These are phyloP conservation scores for Pluvianellus socialis DNA, from an alignment of 2,113 vertebrate genomes.

Conservation along the genomic window DNA sequence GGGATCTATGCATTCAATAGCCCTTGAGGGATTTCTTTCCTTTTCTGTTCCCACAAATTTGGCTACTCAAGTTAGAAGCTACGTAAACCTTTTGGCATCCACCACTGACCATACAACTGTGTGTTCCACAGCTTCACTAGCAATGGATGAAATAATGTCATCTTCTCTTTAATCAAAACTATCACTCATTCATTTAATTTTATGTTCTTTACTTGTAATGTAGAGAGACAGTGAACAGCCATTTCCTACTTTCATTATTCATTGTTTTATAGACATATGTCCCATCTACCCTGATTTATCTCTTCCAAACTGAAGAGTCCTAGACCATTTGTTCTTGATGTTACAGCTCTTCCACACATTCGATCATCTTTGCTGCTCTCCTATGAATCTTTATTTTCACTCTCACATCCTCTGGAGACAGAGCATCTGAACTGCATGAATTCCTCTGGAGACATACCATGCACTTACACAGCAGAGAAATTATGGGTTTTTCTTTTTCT, in stretches of 20 bases:
- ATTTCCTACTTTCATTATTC: not conserved
- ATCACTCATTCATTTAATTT: not conserved
- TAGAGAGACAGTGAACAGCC: not conserved
- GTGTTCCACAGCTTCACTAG: not conserved
- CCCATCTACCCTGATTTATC: not conserved
- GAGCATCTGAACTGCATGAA: not conserved
- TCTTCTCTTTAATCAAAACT: not conserved
- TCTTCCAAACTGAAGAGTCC: not conserved
- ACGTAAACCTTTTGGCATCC: not conserved
- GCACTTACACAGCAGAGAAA: not conserved
- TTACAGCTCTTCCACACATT: not conserved
- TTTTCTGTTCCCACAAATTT: slow-evolving; percentile 1
- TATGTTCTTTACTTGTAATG: not conserved
- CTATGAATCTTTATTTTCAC: not conserved
- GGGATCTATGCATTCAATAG: not conserved
- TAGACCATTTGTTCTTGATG: not conserved
- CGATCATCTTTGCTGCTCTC: not conserved
- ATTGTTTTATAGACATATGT: not conserved
- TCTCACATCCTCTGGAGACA: not conserved
- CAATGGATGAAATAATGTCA: not conserved
- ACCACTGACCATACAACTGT: not conserved
- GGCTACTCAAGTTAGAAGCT: slow-evolving; percentile 1
- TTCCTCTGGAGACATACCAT: not conserved
- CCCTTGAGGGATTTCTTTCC: not conserved
- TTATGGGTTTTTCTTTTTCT: not conserved